phyloP scores from a whole-genome alignment of 30 jellyfish, hydroid and myxozoan genomes.

The Aurelia coerulea region DNA sequence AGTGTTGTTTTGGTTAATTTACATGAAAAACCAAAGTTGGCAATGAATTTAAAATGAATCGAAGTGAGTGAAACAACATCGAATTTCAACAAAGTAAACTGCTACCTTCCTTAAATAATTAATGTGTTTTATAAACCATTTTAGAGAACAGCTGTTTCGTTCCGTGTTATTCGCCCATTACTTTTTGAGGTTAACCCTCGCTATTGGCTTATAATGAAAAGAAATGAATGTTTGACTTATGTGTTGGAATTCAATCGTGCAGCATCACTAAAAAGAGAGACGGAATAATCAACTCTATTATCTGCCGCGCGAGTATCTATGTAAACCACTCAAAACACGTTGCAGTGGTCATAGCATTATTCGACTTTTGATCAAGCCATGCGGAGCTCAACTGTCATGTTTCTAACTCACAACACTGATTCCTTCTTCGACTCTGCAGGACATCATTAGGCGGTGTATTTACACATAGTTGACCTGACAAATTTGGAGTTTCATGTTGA shows the following conservation, averaged over 20 bases:
- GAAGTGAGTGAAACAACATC: background rate
- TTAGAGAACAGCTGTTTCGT: conserved; percentile 51
- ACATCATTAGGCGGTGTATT: background rate
- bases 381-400: conserved; percentile 36
- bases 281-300: conserved; percentile 1
- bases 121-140: conserved; percentile 9
- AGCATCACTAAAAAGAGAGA: conserved; percentile 14
- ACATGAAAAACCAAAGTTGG: background rate
- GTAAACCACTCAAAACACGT: conserved; percentile 15
- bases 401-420: conserved; percentile 1
- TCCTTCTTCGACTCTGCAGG: conserved; percentile 7
- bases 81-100: too few species aligned
- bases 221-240: conserved; percentile 47
- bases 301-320: conserved; percentile 36
- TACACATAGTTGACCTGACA: too few species aligned
- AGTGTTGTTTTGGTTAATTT: too few species aligned
- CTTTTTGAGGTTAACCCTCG: conserved; percentile 77
- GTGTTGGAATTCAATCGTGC: conserved; percentile 29
- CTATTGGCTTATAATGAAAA: conserved; percentile 62
- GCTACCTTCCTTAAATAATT: conserved; percentile 13
- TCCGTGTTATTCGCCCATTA: conserved; percentile 61
- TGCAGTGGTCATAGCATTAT: conserved; percentile 32
- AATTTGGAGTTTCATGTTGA: too few species aligned
- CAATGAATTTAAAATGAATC: background rate
- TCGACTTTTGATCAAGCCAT: conserved; percentile 26